Base-by-base conservation (phyloP, 2,797 vertebrate species). In the Decapterus maruadsi region DNA sequence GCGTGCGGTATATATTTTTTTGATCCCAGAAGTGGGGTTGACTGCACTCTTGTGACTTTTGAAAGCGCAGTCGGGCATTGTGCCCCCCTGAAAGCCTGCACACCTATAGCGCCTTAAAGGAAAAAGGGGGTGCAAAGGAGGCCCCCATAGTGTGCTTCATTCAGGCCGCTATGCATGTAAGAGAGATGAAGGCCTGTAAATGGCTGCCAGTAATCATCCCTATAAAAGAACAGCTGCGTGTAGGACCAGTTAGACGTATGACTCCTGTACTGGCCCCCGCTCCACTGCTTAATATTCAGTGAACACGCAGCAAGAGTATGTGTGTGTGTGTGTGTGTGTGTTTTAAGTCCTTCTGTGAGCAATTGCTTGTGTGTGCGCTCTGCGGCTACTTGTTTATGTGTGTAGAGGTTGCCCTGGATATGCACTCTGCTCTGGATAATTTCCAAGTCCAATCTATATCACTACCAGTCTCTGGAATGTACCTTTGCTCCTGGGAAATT, bases 401-500 rank as follows among this genome's bases (percentile, higher is more conserved):
- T 55, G 50, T 20, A 53, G 57, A 84, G 74, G 84, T 93, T 91
- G 89, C 83, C 90, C 90, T 87, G 89, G 90, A 87, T 87, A 90
- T 93, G 88, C 87, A 86, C 92, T 89, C 83, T 90, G 84, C 85
- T 88, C 89, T 91, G 91, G 87, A 91, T 87, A 46, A 77, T 84
- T 87, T 91, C 87, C 87, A 92, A 85, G 80, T 89, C 86, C 78
- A 89, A 86, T 91, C 86, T 87, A 84, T 90, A 90, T 90, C 73
- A 53, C 88, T 79, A 82, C 85, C 88, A 88, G 84, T 61, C 82
- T 82, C 51, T 82, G 85, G 88, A 93, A 91, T 91, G 90, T 53
- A 94, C 90, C 93, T 94, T 93, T 93, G 91, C 91, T 86, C 92
- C 87, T 86, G 89, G 86, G 81, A 91, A 92, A 90, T 87, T 77